These are phyloP conservation scores for Onychostruthus taczanowskii DNA, from an alignment of 2,113 vertebrate species.

Conservation along the genomic window DNA sequence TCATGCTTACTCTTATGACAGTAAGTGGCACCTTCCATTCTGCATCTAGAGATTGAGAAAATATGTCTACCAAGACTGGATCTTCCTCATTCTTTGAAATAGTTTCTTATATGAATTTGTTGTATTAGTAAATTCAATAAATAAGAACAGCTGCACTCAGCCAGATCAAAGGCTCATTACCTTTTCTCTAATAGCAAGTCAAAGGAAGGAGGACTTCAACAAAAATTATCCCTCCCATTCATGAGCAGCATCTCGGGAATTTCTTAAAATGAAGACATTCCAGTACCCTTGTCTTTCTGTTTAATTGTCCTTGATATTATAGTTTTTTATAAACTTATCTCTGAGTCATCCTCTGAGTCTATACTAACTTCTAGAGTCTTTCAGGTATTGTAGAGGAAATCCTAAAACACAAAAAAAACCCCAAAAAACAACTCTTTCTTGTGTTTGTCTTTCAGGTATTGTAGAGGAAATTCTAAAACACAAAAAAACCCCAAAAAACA, in stretches of 20 bases:
- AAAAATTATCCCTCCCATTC: neutral
- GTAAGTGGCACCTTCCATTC: neutral
- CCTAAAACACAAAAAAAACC: neutral
- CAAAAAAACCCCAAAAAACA: neutral
- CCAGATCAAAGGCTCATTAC: neutral
- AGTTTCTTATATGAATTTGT: neutral
- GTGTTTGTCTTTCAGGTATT: neutral
- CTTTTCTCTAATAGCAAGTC: neutral
- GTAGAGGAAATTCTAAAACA: neutral
- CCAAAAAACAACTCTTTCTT: too few relatives aligned
- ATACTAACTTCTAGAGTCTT: neutral
- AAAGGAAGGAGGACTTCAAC: neutral
- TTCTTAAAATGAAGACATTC: neutral
- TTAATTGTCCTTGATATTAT: neutral
- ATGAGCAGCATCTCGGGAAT: neutral
- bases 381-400: neutral
- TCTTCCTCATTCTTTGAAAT: neutral
- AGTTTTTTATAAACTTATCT: neutral
- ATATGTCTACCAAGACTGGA: rapidly evolving
- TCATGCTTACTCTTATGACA: neutral
- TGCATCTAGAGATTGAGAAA: neutral
- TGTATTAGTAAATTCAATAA: neutral
- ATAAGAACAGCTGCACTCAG: rapidly evolving
- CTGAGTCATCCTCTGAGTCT: neutral
- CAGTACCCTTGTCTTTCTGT: neutral